Conservation (phyloP, 2,797 vertebrate genomes). For the Pseudomugil tenellus region DNA sequence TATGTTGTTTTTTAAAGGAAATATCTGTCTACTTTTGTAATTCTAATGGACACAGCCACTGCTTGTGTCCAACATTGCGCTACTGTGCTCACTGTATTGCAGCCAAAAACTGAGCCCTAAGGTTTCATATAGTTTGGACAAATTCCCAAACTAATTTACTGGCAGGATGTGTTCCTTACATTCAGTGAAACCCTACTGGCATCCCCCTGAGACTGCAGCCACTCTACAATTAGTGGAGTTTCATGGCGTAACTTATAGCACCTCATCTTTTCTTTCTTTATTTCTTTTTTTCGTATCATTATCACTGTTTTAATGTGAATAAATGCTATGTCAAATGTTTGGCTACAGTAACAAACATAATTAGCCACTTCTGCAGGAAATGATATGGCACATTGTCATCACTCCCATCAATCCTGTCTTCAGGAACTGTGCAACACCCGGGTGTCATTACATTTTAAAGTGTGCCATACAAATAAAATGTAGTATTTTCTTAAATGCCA, state of each 20-base stretch:
- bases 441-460: too few species aligned
- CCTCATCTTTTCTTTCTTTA: not conserved
- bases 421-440: too few species aligned
- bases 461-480: too few species aligned
- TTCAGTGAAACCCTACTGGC: slow-evolving; percentile 44
- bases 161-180: slow-evolving; percentile 38
- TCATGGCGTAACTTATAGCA: not conserved
- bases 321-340: slow-evolving; percentile 8
- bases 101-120: slow-evolving; percentile 52
- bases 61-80: slow-evolving; percentile 36
- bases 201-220: slow-evolving; percentile 28
- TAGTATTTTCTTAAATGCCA: not conserved
- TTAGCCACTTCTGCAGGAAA: slow-evolving; percentile 10
- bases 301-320: not conserved
- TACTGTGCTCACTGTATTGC: slow-evolving; percentile 39
- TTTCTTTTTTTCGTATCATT: not conserved
- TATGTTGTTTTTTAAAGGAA: slow-evolving; percentile 46
- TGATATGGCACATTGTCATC: not conserved
- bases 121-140: slow-evolving; percentile 55
- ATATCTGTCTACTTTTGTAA: not conserved
- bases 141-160: slow-evolving; percentile 50
- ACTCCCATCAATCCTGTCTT: slow-evolving; percentile 1
- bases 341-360: slow-evolving; percentile 2
- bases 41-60: slow-evolving; percentile 44
- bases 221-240: slow-evolving; percentile 6